phyloP scores from a whole-genome alignment of 1,140 invertebrate species.

The Bombyx mandarina region DNA sequence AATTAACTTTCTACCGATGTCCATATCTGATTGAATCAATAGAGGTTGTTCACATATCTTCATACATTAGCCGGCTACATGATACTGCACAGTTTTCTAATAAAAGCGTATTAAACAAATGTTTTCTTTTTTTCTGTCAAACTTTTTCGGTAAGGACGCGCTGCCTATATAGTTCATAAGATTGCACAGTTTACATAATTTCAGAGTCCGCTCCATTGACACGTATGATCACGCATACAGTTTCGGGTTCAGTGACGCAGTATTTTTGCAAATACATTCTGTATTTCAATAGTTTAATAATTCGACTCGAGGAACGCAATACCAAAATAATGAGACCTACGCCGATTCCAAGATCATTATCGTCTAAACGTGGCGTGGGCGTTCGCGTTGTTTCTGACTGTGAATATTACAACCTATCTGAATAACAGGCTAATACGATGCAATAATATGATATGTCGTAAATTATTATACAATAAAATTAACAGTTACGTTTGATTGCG shows the following conservation, averaged over 20 bases:
- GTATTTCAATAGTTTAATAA: too few relatives aligned
- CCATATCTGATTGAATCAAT: too few relatives aligned
- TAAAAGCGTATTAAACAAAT: too few relatives aligned
- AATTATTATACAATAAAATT: slow-evolving; percentile 28
- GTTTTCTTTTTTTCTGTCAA: too few relatives aligned
- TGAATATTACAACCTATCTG: slow-evolving; percentile 42
- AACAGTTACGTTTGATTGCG: slow-evolving; percentile 43
- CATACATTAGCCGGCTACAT: too few relatives aligned
- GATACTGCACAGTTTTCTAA: too few relatives aligned
- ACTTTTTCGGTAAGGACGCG: too few relatives aligned
- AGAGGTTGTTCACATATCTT: too few relatives aligned
- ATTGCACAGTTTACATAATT: too few relatives aligned
- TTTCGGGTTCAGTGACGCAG: not conserved
- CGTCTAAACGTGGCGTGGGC: slow-evolving; percentile 40
- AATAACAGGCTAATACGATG: slow-evolving; percentile 3
- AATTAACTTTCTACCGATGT: too few relatives aligned
- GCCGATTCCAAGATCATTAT: slow-evolving; percentile 62
- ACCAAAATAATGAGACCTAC: slow-evolving; percentile 59
- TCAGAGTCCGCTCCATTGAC: slow-evolving; percentile 18
- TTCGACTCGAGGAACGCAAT: too few relatives aligned
- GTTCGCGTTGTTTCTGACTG: slow-evolving; percentile 39
- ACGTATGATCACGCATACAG: slow-evolving; percentile 13
- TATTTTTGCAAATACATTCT: not conserved
- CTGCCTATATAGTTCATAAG: too few relatives aligned
- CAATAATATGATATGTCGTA: slow-evolving; percentile 24